These are phyloP conservation scores for Lophochroa leadbeateri DNA, from an alignment of 2,113 vertebrate species.

Conservation along the genomic window DNA sequence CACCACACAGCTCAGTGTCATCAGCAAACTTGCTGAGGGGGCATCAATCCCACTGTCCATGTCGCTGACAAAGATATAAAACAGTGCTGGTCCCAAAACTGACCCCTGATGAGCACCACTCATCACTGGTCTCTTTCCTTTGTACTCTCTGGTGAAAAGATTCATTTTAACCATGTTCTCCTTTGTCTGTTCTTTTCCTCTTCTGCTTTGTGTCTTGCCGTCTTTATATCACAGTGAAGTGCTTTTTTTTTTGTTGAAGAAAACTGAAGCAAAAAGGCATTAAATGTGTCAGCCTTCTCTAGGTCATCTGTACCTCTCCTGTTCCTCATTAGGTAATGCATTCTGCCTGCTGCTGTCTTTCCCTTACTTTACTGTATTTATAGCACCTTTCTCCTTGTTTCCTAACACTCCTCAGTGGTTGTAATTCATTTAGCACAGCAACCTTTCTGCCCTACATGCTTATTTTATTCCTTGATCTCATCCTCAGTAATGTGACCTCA, in stretches of 20 bases:
- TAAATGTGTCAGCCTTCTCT: slow-evolving; percentile 14
- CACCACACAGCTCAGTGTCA: not conserved
- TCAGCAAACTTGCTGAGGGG: not conserved
- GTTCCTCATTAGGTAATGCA: slow-evolving; percentile 65
- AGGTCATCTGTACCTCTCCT: slow-evolving; percentile 33
- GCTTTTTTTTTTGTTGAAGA: not conserved
- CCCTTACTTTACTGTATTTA: slow-evolving; percentile 60
- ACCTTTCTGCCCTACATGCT: slow-evolving; percentile 65
- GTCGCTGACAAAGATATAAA: not conserved
- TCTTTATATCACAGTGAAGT: not conserved
- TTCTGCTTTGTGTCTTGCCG: not conserved
- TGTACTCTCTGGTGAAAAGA: not conserved
- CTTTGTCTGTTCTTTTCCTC: not conserved
- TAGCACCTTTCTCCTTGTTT: slow-evolving; percentile 67
- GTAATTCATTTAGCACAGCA: slow-evolving; percentile 62
- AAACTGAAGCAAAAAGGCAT: not conserved
- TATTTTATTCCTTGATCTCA: slow-evolving; percentile 70
- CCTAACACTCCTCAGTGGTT: slow-evolving; percentile 40
- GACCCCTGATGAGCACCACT: not conserved
- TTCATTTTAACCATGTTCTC: not conserved
- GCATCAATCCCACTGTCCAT: not conserved
- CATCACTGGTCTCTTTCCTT: not conserved
- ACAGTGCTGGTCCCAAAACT: not conserved
- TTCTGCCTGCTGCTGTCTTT: slow-evolving; percentile 48
- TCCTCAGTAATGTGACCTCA: slow-evolving; percentile 65